Evolutionary conservation across 2,113 vertebrate genomes (phyloP).

Genomic region (Paramormyrops kingsleyae): DNA sequence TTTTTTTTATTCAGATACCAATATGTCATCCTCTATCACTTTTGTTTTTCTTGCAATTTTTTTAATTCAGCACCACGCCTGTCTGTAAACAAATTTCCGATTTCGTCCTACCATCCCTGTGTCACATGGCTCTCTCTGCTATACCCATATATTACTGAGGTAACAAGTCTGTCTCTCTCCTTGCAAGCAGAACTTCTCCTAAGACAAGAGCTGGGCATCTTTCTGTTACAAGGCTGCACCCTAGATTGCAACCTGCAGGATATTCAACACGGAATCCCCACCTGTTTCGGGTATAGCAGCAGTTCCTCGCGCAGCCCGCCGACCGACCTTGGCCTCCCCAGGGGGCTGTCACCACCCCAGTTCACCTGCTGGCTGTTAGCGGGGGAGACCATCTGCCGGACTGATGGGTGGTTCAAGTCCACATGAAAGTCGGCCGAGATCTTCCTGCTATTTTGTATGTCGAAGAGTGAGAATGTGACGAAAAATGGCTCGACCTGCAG

Average conservation of each 20-base stretch:
- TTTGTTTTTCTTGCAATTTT: neutral
- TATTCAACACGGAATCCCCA: conserved; percentile 31
- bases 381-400: conserved; percentile 74
- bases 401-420: conserved; percentile 83
- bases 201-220: neutral
- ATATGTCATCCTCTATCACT: neutral
- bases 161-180: neutral
- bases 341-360: conserved; percentile 44
- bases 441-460: conserved; percentile 85
- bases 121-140: neutral
- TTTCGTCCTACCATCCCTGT: neutral
- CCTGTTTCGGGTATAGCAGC: conserved; percentile 81
- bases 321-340: conserved; percentile 46
- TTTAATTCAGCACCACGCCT: neutral
- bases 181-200: neutral
- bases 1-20: neutral
- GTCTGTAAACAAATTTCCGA: neutral
- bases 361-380: conserved; percentile 52
- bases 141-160: neutral
- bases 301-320: conserved; percentile 61
- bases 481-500: conserved; percentile 93
- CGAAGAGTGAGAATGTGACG: conserved; percentile 86
- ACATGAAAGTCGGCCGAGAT: conserved; percentile 96
- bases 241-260: neutral
- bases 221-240: neutral